Conservation (phyloP, 1,140 invertebrate genomes). For the Hestina assimilis region DNA sequence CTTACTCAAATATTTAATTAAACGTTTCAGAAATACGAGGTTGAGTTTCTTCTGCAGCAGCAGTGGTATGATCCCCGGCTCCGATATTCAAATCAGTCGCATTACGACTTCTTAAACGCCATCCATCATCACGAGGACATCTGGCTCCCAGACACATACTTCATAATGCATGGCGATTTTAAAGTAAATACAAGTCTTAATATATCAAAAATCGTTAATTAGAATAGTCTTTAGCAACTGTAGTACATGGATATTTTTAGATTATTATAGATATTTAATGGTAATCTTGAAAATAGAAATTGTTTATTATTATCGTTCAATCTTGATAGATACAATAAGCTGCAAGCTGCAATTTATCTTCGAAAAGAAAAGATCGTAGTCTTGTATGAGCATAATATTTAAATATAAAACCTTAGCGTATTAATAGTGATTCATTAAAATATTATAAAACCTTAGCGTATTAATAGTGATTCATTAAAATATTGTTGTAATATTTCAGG, state of each 20-base stretch:
- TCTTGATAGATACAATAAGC: too few relatives aligned
- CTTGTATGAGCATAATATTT: too few relatives aligned
- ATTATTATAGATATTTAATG: too few relatives aligned
- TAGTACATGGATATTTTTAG: too few relatives aligned
- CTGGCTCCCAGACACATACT: constrained; percentile 96
- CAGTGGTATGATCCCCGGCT: constrained; percentile 94
- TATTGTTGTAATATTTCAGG: constrained; percentile 66
- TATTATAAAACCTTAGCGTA: neutral
- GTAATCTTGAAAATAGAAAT: too few relatives aligned
- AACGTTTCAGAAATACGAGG: constrained; percentile 92
- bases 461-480: neutral
- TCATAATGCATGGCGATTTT: constrained; percentile 97
- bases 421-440: neutral
- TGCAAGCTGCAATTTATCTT: too few relatives aligned
- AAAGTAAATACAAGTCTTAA: constrained; percentile 81
- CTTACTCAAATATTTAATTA: neutral
- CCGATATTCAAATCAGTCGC: constrained; percentile 89
- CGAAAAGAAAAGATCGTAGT: too few relatives aligned
- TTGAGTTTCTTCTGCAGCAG: constrained; percentile 94
- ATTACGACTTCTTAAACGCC: constrained; percentile 92
- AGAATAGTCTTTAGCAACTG: too few relatives aligned
- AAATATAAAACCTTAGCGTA: neutral
- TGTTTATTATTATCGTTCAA: too few relatives aligned
- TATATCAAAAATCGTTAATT: too few relatives aligned
- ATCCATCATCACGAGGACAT: constrained; percentile 93